Evolutionary conservation across 1,140 invertebrate species (phyloP), one percentile per base, ranked within the genome.

Genomic region (Sweltsa coloradensis): DNA sequence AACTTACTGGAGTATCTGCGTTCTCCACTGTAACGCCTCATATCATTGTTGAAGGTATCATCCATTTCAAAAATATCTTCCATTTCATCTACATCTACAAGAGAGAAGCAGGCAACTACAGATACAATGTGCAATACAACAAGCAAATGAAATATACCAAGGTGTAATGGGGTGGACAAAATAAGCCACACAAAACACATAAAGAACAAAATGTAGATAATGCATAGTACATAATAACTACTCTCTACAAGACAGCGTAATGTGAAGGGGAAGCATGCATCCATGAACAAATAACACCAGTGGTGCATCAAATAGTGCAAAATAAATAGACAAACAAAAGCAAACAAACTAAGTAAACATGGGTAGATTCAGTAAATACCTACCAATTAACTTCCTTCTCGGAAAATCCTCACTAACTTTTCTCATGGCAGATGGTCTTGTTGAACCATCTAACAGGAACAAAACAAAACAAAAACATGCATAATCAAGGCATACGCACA

Each of bases 341-440:
- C 36, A 39, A 39, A 39, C 5, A 18, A 39, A 9, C 9, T 31
- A 9, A 9, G n/a, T 31, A 31, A n/a, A 31, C 29, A 31, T 31
- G n/a, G 9, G 29, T 31, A 31, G 29, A 9, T 31, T 9, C 14
- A 40, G 24, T 19, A 4, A 22, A 3, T 40, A 45, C 23, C 16
- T 45, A 45, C 43, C 43, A 22, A 27, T 6, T 21, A 34, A 34
- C 27, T 45, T 45, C 29, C 34, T 45, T 27, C 14, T 45, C 7
- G 14, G 26, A 7, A 16, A 9, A 6, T 45, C 43, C 11, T 25
- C 43, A 22, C 27, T 45, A 1, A 5, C 5, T 45, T 45, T 45
- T 16, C 23, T 27, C 2, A 23, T 34, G 19, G 25, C 14, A 6
- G 43, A 2, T 3, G 37, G 3, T 18, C 14, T 45, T 27, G 27